A percentile compares a stretch with the other conserved stretches of the same genome.
phyloP scores from a whole-genome alignment of 2,113 vertebrate species.

The Oxyruncus cristatus region DNA sequence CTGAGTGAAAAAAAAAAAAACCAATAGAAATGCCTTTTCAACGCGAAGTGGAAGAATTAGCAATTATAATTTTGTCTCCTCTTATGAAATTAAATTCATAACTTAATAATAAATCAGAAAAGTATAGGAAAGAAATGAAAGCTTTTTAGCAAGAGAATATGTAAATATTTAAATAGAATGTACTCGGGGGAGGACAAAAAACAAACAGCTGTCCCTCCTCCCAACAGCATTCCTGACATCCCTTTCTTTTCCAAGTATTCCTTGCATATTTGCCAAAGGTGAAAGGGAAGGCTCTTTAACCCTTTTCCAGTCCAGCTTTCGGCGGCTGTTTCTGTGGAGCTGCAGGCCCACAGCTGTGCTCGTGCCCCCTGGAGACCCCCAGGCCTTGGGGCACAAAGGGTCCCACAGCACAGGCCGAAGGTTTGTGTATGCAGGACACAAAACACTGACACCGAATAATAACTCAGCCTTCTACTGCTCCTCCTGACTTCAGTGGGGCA shows the following conservation, averaged over 20 bases:
- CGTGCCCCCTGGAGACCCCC: too few species aligned
- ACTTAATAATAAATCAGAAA: not conserved
- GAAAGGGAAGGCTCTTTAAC: slow-evolving; percentile 37
- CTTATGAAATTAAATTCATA: not conserved
- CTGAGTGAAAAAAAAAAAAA: not conserved
- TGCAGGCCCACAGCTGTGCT: not conserved
- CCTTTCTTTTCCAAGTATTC: not conserved
- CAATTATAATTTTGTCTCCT: not conserved
- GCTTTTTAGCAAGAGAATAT: not conserved
- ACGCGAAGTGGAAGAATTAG: not conserved
- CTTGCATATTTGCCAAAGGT: not conserved
- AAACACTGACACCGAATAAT: not conserved
- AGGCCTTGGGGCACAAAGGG: not conserved
- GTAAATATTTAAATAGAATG: slow-evolving; percentile 55
- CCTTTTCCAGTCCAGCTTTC: not conserved
- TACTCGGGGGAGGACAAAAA: slow-evolving; percentile 29
- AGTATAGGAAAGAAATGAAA: not conserved
- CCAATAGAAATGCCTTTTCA: not conserved
- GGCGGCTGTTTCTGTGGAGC: not conserved
- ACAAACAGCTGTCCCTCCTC: slow-evolving; percentile 27
- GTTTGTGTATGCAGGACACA: not conserved
- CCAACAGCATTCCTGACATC: not conserved
- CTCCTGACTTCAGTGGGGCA: not conserved
- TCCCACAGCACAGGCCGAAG: not conserved
- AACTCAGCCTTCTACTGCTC: not conserved